These are phyloP conservation scores for Zosterops japonicus DNA, from an alignment of 2,113 vertebrate species.

Conservation along the genomic window DNA sequence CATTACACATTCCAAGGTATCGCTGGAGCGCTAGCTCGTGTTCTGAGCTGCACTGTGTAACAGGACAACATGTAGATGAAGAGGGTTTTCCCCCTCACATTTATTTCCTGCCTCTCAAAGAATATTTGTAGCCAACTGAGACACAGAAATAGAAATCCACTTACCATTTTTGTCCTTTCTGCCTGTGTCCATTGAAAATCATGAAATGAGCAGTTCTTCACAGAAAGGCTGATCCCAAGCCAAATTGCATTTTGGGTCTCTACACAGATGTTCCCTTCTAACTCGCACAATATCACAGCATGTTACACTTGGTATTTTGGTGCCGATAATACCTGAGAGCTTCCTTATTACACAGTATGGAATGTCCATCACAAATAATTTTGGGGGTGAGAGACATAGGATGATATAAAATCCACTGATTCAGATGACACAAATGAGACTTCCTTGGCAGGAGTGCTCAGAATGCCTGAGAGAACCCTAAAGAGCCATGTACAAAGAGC, in stretches of 20 bases:
- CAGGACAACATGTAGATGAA: constrained; percentile 56
- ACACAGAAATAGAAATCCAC: constrained; percentile 36
- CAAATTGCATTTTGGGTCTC: constrained; percentile 55
- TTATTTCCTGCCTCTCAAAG: constrained; percentile 56
- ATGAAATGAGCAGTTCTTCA: constrained; percentile 45
- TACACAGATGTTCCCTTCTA: constrained; percentile 31
- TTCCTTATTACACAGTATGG: constrained; percentile 9
- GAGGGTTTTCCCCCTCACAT: constrained; percentile 22
- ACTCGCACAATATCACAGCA: constrained; percentile 27
- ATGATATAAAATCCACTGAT: constrained; percentile 2
- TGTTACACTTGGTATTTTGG: constrained; percentile 29
- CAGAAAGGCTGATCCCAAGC: constrained; percentile 52
- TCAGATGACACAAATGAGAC: background rate
- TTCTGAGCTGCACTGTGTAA: background rate
- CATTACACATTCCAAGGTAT: background rate
- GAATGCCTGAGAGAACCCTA: background rate
- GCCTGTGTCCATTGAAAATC: constrained; percentile 44
- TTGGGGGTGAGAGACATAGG: background rate
- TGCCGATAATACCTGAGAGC: constrained; percentile 34
- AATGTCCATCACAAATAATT: constrained; percentile 35
- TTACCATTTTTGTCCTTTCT: constrained; percentile 56
- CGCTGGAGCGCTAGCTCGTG: background rate
- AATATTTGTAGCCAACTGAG: constrained; percentile 27
- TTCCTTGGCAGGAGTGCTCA: background rate
- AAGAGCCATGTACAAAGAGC: background rate